Percentiles rank a stretch among this genome's conserved stretches.
Conservation (phyloP, 2,797 vertebrate genomes). For the Anguilla anguilla region DNA sequence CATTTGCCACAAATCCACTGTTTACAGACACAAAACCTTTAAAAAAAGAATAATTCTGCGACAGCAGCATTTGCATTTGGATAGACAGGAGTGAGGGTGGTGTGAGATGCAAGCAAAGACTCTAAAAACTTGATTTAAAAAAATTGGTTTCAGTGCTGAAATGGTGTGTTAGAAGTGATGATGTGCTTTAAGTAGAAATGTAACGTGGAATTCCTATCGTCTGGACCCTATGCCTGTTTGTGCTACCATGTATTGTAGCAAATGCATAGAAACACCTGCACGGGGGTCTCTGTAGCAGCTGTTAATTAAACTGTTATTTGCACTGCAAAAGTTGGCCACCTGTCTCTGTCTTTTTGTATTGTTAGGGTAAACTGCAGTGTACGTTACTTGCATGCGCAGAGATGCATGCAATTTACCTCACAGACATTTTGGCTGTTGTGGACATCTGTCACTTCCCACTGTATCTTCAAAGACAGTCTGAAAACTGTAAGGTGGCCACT, state of each 20-base stretch:
- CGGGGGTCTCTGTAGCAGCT: neutral
- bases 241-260: slow-evolving; percentile 4
- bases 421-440: neutral
- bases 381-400: neutral
- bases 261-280: neutral
- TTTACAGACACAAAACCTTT: neutral
- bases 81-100: neutral
- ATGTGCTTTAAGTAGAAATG: neutral
- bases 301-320: slow-evolving; percentile 14
- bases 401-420: neutral
- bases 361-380: neutral
- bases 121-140: neutral
- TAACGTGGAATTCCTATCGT: neutral
- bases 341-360: neutral
- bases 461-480: neutral
- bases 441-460: neutral
- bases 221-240: neutral
- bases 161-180: neutral
- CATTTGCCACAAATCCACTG: neutral
- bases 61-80: neutral
- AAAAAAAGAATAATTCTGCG: neutral
- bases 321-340: neutral
- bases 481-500: neutral
- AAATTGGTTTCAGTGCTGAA: neutral
- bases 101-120: neutral